Base-by-base conservation (phyloP, 2,797 vertebrate genomes). In the Parotocinclus haroldoi region DNA sequence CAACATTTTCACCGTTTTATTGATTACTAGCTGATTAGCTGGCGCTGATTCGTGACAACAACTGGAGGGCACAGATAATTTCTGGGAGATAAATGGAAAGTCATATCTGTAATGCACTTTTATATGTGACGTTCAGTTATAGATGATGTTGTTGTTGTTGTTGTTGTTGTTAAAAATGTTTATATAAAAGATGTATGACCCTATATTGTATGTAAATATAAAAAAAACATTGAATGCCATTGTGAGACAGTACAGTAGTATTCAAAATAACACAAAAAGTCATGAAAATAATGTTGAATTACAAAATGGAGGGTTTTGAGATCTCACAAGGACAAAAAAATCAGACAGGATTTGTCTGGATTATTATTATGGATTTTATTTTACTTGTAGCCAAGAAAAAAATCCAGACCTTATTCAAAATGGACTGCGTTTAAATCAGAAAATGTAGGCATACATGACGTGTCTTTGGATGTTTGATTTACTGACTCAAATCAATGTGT, bases 161-260 rank as follows among this genome's bases (percentile, higher is more conserved):
- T 73, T 72, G 59, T 63, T 68, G 64, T 71, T 54, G 39, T 16
- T 17, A 39, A 44, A 83, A 81, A 57, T 82, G 67, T 19, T 7
- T 8, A 40, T 63, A 70, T 75, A 72, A 61, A 69, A 70, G 18
- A 52, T 51, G 39, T 12, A 63, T 27, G 38, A 56, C 17, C 10
- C 8, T 9, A 42, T 11, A 53, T 87, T 83, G 79, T 88, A 87
- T 88, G 85, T 88, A 80, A 74, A 83, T 91, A 88, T 91, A 90
- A 86, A 89, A 86, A 89, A 90, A 90, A 79, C 80, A 85, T 79
- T 80, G 78, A 83, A 82, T 87, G 87, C 81, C 83, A 83, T 85
- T 85, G 83, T 79, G 69, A 85, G 81, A 83, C 83, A 82, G 71
- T 66, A 68, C 69, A 59, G 70, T 76, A 71, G 60, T 75, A 45